Evolutionary conservation across 92 coral and sea anemone species (phyloP), one percentile per base, ranked within the genome.

Genomic region (Hydrozoanthus gracilis): DNA sequence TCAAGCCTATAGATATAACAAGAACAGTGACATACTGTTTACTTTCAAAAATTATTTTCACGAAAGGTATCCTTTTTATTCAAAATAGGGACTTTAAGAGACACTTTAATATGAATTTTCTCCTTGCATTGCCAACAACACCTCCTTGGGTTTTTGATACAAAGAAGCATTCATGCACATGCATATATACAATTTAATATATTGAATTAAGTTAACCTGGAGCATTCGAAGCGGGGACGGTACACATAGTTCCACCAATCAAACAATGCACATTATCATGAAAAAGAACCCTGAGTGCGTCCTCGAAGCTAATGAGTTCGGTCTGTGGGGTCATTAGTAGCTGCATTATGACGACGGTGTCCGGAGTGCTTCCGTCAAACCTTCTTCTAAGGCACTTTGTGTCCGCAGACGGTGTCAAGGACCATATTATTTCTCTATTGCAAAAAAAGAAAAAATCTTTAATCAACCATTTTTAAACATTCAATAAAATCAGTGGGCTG

Each of bases 211-310:
- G 39, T 27, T 61, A 61, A 61, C 67, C 67, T 11, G 96, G 96
- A 0, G 93, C 93, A 48, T 84, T 70, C 4, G 96, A 92, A 5
- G 93, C 69, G 52, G 88, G 91, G 10, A 44, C 5, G 2, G 91
- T 72, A 73, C 87, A 77, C 96, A 93, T 93, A 2, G 93, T 90
- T 1, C 96, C 96, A 73, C 79, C 90, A 71, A 93, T 91, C 44
- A 76, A 35, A 82, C 89, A 91, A 49, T 91, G 93, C 4, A 91
- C 78, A 10, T 18, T 52, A 64, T 86, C 83, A 45, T 93, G 93
- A 7, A 93, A 87, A 48, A 76, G 50, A 27, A 66, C 46, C 6
- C 93, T 75, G 7, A 92, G 86, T 48, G 52, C 60, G 44, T 79
- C 12, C 76, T 92, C 95, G 61, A 92, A 94, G 20, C 71, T 44